These are phyloP conservation scores for Drosophila maculinotata DNA, from an alignment of 2,888 invertebrate species.

Conservation along the genomic window DNA sequence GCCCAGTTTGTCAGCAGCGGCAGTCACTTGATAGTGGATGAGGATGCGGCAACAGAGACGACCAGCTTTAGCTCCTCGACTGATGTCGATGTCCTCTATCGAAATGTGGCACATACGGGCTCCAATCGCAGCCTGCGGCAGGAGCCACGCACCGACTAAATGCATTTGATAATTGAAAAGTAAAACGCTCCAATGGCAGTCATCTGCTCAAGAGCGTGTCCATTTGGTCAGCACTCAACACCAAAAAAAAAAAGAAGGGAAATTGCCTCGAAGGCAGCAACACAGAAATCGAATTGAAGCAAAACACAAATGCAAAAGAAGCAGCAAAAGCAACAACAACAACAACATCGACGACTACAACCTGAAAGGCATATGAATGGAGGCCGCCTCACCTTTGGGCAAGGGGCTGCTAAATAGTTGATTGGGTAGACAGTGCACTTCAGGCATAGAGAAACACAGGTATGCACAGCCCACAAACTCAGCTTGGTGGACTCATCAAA, in stretches of 20 bases:
- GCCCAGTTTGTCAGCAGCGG: constrained; percentile 15
- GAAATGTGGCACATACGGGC: background rate
- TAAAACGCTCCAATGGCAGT: constrained; percentile 17
- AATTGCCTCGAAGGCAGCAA: constrained; percentile 27
- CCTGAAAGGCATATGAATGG: constrained; percentile 5
- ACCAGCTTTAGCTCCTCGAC: background rate
- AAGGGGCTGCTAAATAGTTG: background rate
- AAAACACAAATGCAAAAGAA: constrained; percentile 4
- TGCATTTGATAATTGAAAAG: constrained; percentile 58
- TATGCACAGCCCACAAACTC: background rate
- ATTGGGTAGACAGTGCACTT: background rate
- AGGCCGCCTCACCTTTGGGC: background rate
- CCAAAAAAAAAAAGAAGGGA: background rate
- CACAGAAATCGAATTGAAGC: constrained; percentile 33
- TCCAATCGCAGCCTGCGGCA: constrained; percentile 15
- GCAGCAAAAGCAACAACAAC: constrained; percentile 19
- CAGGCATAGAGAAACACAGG: no score
- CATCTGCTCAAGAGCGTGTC: background rate
- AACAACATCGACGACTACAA: constrained; percentile 15
- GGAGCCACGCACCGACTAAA: constrained; percentile 13
- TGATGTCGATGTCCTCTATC: background rate
- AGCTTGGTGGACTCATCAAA: background rate
- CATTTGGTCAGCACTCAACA: background rate
- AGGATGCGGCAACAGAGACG: background rate
- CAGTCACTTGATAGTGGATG: background rate